Conservation (phyloP, 2,888 invertebrate species). For the Limnephilus rhombicus region DNA sequence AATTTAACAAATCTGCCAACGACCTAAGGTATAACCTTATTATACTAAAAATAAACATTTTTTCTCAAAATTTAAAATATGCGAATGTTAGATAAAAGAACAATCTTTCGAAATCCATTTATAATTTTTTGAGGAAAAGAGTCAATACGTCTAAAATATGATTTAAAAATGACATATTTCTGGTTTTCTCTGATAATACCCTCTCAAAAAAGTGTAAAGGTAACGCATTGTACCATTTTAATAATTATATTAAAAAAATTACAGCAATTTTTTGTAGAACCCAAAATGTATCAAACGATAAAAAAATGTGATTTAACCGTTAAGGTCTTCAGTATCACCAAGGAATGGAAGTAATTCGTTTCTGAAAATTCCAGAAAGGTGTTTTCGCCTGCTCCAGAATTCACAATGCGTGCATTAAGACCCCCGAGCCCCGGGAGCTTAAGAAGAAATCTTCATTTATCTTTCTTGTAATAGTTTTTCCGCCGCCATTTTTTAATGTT, state of each 20-base stretch:
- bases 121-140: no score
- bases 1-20: no score
- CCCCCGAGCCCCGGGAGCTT: neutral
- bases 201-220: neutral
- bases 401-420: neutral
- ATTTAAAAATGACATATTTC: no score
- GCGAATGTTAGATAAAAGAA: no score
- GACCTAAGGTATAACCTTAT: no score
- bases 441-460: slow-evolving; percentile 14
- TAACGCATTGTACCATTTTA: neutral
- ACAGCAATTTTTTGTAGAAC: neutral
- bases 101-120: no score
- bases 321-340: neutral
- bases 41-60: no score
- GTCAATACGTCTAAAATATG: no score
- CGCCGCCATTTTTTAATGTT: neutral
- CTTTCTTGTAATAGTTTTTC: slow-evolving; percentile 6
- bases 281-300: neutral
- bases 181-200: no score
- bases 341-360: neutral
- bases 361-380: neutral
- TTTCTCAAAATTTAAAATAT: no score
- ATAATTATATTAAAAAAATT: neutral
- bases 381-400: neutral
- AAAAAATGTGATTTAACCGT: neutral